Percentiles rank a stretch among this genome's conserved stretches.
These are phyloP conservation scores for Serrognathus titanus DNA, from an alignment of 2,888 invertebrate genomes.

Conservation along the genomic window DNA sequence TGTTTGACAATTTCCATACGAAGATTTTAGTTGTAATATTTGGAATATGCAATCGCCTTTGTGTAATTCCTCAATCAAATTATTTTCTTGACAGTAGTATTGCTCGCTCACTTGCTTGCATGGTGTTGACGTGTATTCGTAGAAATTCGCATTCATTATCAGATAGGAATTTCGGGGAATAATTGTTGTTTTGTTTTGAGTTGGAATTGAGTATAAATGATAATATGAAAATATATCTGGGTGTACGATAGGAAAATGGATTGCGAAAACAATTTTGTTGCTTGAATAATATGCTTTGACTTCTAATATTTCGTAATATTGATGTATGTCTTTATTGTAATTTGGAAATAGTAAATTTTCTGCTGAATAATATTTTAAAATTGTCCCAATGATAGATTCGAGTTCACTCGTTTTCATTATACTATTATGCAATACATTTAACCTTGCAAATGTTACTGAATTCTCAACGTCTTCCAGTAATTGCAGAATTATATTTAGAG, in stretches of 20 bases:
- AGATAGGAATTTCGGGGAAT: neutral
- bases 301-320: neutral
- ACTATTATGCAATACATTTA: neutral
- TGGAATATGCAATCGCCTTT: too few species aligned
- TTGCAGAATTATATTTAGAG: neutral
- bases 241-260: neutral
- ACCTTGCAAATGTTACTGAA: neutral
- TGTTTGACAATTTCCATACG: too few species aligned
- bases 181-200: neutral
- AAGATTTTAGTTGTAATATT: too few species aligned
- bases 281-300: neutral
- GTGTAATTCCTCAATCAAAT: too few species aligned
- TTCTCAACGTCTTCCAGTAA: neutral
- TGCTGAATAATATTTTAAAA: neutral
- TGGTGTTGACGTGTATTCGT: neutral
- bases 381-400: neutral
- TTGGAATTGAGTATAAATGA: neutral
- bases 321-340: neutral
- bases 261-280: neutral
- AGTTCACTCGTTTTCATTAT: too few species aligned
- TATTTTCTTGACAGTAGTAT: too few species aligned
- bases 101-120: neutral
- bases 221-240: neutral
- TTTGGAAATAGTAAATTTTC: neutral
- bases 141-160: neutral